Evolutionary conservation across 2,797 vertebrate species (phyloP), one percentile per base, ranked within the genome.

Genomic region (Melanotaenia trifasciata): DNA sequence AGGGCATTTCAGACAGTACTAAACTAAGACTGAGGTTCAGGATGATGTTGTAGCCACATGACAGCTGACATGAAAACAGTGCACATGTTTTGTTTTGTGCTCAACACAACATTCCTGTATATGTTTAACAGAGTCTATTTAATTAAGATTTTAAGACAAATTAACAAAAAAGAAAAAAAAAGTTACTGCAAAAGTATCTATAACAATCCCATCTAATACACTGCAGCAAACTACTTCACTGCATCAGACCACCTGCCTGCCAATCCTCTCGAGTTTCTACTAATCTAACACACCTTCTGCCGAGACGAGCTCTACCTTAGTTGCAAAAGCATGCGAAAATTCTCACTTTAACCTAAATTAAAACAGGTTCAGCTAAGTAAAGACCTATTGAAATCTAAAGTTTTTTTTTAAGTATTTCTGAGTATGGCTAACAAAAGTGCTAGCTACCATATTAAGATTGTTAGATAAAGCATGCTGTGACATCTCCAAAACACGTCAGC

Each of bases 401-500:
- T 12, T 2, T 11, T n/a, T 51, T 50, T 3, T 22, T 3, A 33
- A 33, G 1, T 33, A 1, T 33, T 33, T 33, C 20, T 12, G 24
- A 24, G 22, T 24, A 24, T 20, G 18, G 22, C 50, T 11, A 26
- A 26, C n/a, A 35, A 51, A 6, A 33, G 30, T 45, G 0, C 20
- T 24, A 57, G 28, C 7, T 36, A 33, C 22, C 5, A 18, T n/a
- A 40, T 73, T 65, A 26, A 54, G 30, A 56, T 5, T 1, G 18
- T 4, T 1, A 74, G 20, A 63, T 61, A 67, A 63, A 5, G 58
- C 35, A n/a, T 40, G 22, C 3, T 45, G 47, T 28, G 26, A 32
- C n/a, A 58, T 80, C n/a, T 66, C 78, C 12, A 58, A 22, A 10
- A 47, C 57, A 77, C 56, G 58, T 72, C 53, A 82, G 36, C 35